Evolutionary conservation across 2,888 invertebrate genomes (phyloP).

Genomic region (Eupithecia abbreviata): DNA sequence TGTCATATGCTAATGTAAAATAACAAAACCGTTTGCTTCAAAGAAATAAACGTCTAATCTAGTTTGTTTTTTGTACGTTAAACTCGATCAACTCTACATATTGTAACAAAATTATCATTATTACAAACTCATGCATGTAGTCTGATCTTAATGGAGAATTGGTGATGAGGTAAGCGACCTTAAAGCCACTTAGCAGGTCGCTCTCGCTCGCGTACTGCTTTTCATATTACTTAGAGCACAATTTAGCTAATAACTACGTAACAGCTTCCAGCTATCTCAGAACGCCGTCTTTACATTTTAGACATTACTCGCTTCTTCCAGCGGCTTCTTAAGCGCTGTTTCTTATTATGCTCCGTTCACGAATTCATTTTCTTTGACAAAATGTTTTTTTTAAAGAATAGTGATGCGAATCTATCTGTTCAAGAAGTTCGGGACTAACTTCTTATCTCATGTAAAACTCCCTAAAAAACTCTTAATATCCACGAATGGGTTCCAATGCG

Average conservation of each 20-base stretch:
- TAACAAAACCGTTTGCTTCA: not conserved
- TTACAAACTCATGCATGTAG: constrained; percentile 60
- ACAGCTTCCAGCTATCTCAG: constrained; percentile 27
- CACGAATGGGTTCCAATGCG: not conserved
- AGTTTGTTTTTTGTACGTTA: constrained; percentile 14
- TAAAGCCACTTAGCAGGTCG: constrained; percentile 79
- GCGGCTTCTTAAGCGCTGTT: not conserved
- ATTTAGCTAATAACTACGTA: constrained; percentile 65
- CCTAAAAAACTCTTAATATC: not conserved
- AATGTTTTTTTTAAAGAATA: too few relatives aligned
- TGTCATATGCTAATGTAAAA: constrained; percentile 12
- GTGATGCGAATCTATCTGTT: not conserved
- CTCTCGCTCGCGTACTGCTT: constrained; percentile 66
- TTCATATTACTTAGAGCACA: constrained; percentile 76
- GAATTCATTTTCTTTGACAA: too few relatives aligned
- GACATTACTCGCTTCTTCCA: not conserved
- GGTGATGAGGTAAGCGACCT: constrained; percentile 80
- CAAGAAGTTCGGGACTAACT: too few relatives aligned
- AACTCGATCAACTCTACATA: constrained; percentile 45
- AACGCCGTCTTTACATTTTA: constrained; percentile 12
- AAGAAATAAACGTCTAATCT: constrained; percentile 1
- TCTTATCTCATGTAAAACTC: not conserved
- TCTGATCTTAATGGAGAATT: constrained; percentile 54
- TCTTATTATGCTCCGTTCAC: not conserved
- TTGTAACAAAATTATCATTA: constrained; percentile 61